Base-by-base conservation (phyloP, 2,113 vertebrate genomes). In the Garra rufa region DNA sequence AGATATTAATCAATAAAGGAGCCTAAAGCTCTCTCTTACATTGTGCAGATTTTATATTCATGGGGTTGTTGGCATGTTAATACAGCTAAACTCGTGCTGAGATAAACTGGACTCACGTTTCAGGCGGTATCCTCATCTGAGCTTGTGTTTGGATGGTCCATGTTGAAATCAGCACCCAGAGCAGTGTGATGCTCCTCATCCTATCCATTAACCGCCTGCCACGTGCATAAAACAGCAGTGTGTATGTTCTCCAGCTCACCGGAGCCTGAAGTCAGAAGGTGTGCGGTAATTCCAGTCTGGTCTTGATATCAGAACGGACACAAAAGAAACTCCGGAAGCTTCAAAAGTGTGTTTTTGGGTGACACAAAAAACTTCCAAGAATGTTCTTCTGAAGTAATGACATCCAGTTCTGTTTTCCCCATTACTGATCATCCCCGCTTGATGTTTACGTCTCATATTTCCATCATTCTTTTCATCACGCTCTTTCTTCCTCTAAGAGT, bases 121-220 rank as follows among this genome's bases (percentile, higher is more conserved):
- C 97, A 86, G 95, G 94, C 3, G 97, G 92, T 91, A 97, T 96
- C 95, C 90, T 95, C 81, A 92, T 93, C 93, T 98, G 96, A 11
- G 93, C 94, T 55, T 88, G 70, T 0, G 92, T 82, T 1, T 89
- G 83, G 67, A 92, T 86, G 90, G 93, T 84, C 24, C 93, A 92
- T 85, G 94, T 89, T 89, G 59, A 90, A 79, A 91, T 89, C 87
- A 95, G 92, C 89, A 96, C 94, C 94, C 94, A 94, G 50, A 85
- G 50, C 26, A 85, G 52, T 19, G 76, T 26, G 28, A 88, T 83
- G 61, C 84, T 93, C 50, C 73, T 89, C 71, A 85, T 90, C 81
- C 89, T 90, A 90, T 84, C 90, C 92, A 83, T 86, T 1, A 15
- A 34, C 14, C 3, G n/a, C 86, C 89, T 89, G 81, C 86, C 88